A percentile compares a stretch with the other conserved stretches of the same genome.
Conservation (phyloP, 64 coral and sea anemone species). For the Pachyseris speciosa region DNA sequence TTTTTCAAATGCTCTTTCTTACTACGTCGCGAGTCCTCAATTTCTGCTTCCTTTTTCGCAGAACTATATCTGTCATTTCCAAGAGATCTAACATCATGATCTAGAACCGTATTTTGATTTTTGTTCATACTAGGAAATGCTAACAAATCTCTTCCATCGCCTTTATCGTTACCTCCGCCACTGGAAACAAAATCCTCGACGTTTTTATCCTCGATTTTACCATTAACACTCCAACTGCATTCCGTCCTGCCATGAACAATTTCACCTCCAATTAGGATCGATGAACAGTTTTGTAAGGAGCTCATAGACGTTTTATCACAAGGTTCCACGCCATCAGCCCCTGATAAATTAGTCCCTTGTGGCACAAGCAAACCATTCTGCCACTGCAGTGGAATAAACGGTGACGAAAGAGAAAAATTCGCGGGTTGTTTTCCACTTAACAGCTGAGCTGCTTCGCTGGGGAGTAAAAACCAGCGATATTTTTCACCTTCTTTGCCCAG, state of each 20-base stretch:
- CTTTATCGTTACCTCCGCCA: not conserved
- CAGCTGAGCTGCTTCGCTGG: constrained; percentile 83
- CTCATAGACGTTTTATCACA: not conserved
- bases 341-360: not conserved
- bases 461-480: constrained; percentile 91
- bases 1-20: not conserved
- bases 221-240: not conserved
- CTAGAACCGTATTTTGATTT: not conserved
- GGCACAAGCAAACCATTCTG: not conserved
- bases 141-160: not conserved
- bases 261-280: not conserved
- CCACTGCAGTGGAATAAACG: constrained; percentile 83
- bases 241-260: not conserved
- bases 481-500: constrained; percentile 88
- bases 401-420: constrained; percentile 56
- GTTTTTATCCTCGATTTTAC: not conserved
- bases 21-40: not conserved
- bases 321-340: not conserved
- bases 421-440: constrained; percentile 34
- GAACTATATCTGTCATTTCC: not conserved
- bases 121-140: not conserved
- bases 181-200: not conserved
- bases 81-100: not conserved
- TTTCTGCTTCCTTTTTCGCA: not conserved
- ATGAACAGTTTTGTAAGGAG: not conserved